Percentiles rank a stretch among this genome's conserved stretches.
Evolutionary conservation across 1,140 invertebrate species (phyloP).

Genomic region (Drosophila insularis): DNA sequence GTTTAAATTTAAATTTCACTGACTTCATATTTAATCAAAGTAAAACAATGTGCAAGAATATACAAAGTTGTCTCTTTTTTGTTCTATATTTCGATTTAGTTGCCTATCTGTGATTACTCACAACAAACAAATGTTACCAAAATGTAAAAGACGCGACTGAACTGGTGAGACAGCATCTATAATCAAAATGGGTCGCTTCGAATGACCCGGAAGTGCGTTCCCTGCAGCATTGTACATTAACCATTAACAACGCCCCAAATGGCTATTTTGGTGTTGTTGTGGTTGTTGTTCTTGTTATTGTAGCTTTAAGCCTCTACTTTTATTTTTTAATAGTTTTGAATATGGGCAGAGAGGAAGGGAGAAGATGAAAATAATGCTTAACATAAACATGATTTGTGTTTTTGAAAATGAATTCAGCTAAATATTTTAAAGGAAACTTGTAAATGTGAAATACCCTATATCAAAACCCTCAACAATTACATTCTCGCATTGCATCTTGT

Average conservation of each 20-base stretch:
- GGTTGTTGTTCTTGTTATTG: background rate
- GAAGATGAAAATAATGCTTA: background rate
- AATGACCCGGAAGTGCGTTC: slow-evolving; percentile 42
- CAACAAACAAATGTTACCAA: slow-evolving; percentile 21
- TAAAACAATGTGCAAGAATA: too few species aligned
- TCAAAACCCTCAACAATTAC: background rate
- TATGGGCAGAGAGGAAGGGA: background rate
- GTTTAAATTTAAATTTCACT: too few species aligned
- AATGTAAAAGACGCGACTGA: slow-evolving; percentile 24
- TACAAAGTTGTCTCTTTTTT: background rate
- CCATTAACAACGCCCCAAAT: slow-evolving; percentile 15
- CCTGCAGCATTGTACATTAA: background rate
- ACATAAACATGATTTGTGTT: background rate
- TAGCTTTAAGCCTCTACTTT: background rate
- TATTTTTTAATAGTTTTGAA: background rate
- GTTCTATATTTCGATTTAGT: background rate
- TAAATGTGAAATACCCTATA: background rate
- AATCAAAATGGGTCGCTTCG: slow-evolving; percentile 19
- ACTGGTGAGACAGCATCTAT: slow-evolving; percentile 6
- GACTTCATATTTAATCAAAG: too few species aligned
- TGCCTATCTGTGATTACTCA: slow-evolving; percentile 1
- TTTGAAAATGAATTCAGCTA: background rate
- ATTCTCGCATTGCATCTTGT: too few species aligned
- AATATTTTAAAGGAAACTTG: background rate
- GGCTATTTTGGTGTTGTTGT: background rate